A percentile compares a stretch with the other conserved stretches of the same genome.
Evolutionary conservation across 2,888 invertebrate species (phyloP).

Genomic region (Troglohyphantes excavatus): DNA sequence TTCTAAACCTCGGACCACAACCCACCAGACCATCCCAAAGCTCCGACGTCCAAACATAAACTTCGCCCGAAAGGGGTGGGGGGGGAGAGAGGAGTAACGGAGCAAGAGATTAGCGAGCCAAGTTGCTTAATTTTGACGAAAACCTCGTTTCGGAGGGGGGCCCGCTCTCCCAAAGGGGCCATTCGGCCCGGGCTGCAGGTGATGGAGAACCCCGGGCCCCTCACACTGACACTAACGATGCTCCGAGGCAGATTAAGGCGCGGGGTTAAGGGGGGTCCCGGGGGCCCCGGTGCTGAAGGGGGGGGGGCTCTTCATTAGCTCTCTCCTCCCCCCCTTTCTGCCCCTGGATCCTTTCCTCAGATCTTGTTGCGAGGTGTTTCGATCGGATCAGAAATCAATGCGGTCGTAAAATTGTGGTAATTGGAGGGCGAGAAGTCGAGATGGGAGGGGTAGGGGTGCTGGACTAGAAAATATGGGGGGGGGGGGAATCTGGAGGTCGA

Average conservation of each 20-base stretch:
- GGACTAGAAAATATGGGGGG: not conserved
- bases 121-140: constrained; percentile 76
- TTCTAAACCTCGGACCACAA: not conserved
- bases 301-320: constrained; percentile 37
- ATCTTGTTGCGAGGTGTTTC: not conserved
- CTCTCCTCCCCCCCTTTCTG: not conserved
- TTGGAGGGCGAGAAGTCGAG: constrained; percentile 18
- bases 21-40: not conserved
- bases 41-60: not conserved
- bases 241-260: constrained; percentile 62
- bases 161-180: constrained; percentile 43
- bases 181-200: constrained; percentile 43
- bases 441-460: not conserved
- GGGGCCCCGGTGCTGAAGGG: not conserved
- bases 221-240: constrained; percentile 73
- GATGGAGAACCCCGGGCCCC: constrained; percentile 68
- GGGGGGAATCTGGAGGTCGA: not conserved
- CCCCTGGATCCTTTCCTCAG: not conserved
- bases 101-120: constrained; percentile 37
- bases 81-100: not conserved
- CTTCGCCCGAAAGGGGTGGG: too few relatives aligned
- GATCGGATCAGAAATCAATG: constrained; percentile 34
- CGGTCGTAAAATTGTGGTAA: constrained; percentile 31
- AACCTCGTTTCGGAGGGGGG: constrained; percentile 63
- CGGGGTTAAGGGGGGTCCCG: constrained; percentile 26